These are phyloP conservation scores for Phalera bucephala DNA, from an alignment of 2,888 invertebrate species.

Conservation along the genomic window DNA sequence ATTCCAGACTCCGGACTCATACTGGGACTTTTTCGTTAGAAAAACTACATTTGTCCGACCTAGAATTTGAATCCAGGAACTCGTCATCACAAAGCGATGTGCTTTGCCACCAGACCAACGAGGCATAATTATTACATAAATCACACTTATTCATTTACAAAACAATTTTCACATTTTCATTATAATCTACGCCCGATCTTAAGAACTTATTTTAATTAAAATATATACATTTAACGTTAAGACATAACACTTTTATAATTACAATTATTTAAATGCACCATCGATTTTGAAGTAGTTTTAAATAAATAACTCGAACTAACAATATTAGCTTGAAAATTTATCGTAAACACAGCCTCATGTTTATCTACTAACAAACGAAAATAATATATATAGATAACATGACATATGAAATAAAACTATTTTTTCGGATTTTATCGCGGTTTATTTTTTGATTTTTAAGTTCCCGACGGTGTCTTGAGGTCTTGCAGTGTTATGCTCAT, in stretches of 20 bases:
- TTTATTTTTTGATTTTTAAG: too few relatives aligned
- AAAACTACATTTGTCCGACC: too few relatives aligned
- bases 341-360: constrained; percentile 28
- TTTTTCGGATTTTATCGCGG: too few relatives aligned
- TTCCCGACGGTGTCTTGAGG: too few relatives aligned
- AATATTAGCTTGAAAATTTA: constrained; percentile 15
- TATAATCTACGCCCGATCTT: constrained; percentile 3
- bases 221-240: constrained; percentile 19
- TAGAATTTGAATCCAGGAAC: too few relatives aligned
- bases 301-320: constrained; percentile 21
- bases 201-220: not conserved
- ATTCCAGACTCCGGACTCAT: too few relatives aligned
- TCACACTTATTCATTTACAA: not conserved
- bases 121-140: too few relatives aligned
- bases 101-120: too few relatives aligned
- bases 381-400: too few relatives aligned
- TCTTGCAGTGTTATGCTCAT: too few relatives aligned
- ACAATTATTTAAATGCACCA: constrained; percentile 49
- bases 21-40: not conserved
- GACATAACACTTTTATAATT: constrained; percentile 25
- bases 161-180: not conserved
- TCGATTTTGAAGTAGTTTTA: constrained; percentile 32
- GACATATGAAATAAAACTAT: too few relatives aligned
- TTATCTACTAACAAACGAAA: constrained; percentile 11
- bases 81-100: too few relatives aligned